phyloP scores from a whole-genome alignment of 2,113 vertebrate genomes.

The Grammomys dolichurus region DNA sequence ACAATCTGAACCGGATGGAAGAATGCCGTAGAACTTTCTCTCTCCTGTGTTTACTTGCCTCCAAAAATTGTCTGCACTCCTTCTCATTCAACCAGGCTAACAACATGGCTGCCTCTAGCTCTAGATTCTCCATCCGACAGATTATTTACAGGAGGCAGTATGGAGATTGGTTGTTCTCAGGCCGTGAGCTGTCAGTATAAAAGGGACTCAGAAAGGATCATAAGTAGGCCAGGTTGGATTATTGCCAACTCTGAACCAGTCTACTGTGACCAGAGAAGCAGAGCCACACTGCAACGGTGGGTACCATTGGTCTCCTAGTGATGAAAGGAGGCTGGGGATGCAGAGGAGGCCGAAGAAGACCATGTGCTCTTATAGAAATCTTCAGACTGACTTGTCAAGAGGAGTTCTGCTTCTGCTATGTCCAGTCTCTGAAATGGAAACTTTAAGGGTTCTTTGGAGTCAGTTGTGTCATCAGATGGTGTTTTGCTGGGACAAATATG shows the following conservation, averaged over 20 bases:
- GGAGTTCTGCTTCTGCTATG: slow-evolving; percentile 4
- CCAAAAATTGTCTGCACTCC: not conserved
- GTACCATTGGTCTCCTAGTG: not conserved
- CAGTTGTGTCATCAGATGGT: no score
- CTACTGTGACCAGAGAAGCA: not conserved
- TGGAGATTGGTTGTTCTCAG: not conserved
- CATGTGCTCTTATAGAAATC: not conserved
- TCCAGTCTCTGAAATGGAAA: not conserved
- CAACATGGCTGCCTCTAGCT: not conserved
- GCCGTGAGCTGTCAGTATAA: not conserved
- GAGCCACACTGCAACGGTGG: not conserved
- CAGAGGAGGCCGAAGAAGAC: not conserved
- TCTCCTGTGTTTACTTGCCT: not conserved
- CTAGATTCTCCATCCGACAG: not conserved
- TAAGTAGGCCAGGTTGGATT: not conserved
- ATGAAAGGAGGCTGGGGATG: not conserved
- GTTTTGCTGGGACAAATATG: no score
- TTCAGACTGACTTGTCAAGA: not conserved
- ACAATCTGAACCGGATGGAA: not conserved
- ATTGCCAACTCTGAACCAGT: not conserved
- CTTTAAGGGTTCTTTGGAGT: no score
- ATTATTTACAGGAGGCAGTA: not conserved
- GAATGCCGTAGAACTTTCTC: not conserved
- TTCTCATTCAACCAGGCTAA: not conserved
- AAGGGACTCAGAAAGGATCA: not conserved